Percentiles rank a stretch among this genome's conserved stretches.
Evolutionary conservation across 2,888 invertebrate genomes (phyloP).

Genomic region (Idaea dimidiata): DNA sequence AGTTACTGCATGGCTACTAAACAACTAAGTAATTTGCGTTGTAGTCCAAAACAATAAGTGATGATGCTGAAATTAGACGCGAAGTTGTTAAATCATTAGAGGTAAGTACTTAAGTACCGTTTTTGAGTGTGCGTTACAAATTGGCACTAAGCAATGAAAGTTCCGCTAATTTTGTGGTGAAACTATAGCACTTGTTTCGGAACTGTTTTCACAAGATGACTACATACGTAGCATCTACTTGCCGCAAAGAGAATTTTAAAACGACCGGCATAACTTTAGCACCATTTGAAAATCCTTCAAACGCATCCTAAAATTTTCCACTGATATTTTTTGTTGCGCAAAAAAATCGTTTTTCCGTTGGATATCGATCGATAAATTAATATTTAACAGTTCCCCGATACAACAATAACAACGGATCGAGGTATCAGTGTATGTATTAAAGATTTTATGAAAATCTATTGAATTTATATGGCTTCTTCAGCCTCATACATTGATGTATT

Average conservation of each 20-base stretch:
- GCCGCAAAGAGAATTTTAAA: neutral
- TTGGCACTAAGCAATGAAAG: neutral
- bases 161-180: neutral
- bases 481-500: slow-evolving; percentile 55
- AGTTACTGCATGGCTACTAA: no score
- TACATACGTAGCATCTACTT: neutral
- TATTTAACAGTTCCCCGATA: slow-evolving; percentile 65
- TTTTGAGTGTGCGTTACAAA: neutral
- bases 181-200: neutral
- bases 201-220: neutral
- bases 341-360: slow-evolving; percentile 43
- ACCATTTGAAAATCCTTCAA: slow-evolving; percentile 49
- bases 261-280: slow-evolving; percentile 16
- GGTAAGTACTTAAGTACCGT: neutral
- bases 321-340: slow-evolving; percentile 31
- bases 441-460: slow-evolving; percentile 66
- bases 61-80: neutral
- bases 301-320: slow-evolving; percentile 51
- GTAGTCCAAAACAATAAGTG: slow-evolving; percentile 4
- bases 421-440: slow-evolving; percentile 55
- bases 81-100: neutral
- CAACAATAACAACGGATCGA: slow-evolving; percentile 58
- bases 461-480: slow-evolving; percentile 49
- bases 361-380: slow-evolving; percentile 45
- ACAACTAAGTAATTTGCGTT: neutral